phyloP scores from a whole-genome alignment of 2,797 vertebrate genomes.

The Channa striata region DNA sequence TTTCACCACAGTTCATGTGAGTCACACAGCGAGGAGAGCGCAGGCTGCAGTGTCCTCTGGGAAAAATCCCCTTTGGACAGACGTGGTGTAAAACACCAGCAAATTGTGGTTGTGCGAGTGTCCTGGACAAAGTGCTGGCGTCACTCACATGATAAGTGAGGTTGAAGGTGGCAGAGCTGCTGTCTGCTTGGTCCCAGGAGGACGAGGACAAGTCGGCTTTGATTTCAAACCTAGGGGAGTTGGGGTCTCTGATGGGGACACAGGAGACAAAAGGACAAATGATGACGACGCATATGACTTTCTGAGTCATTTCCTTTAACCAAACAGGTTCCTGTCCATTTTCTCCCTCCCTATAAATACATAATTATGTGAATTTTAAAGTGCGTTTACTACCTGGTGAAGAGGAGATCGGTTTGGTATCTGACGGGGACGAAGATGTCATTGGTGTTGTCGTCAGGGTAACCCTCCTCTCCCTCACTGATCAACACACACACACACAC shows the following conservation, averaged over 20 bases:
- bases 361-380: no score
- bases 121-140: background rate
- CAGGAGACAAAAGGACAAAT: no score
- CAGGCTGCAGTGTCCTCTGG: no score
- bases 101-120: no score
- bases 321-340: no score
- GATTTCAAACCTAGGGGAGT: constrained; percentile 88
- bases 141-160: constrained; percentile 87
- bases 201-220: constrained; percentile 68
- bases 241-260: constrained; percentile 82
- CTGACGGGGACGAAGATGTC: constrained; percentile 87
- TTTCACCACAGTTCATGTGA: no score
- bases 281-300: no score
- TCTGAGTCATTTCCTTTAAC: no score
- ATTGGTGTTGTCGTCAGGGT: constrained; percentile 87
- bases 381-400: constrained; percentile 83
- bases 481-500: constrained; percentile 16
- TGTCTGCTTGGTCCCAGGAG: constrained; percentile 68
- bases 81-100: no score
- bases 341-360: no score
- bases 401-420: constrained; percentile 92
- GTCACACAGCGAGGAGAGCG: no score
- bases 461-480: constrained; percentile 91
- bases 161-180: constrained; percentile 83
- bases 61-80: no score